Conservation (phyloP, 2,113 vertebrate genomes). For the Nannobrachium achirus region DNA sequence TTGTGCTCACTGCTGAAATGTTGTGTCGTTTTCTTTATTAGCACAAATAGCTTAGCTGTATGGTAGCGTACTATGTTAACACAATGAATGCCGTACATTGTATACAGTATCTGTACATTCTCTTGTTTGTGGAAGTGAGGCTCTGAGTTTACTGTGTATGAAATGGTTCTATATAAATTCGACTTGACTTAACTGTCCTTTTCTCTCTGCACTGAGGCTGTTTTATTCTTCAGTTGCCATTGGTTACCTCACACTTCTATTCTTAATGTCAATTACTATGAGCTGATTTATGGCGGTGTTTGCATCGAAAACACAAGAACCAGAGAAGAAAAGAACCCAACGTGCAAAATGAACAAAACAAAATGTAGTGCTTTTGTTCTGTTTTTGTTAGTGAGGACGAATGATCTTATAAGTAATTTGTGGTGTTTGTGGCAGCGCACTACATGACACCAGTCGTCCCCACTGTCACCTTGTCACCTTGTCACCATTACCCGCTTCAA, state of each 20-base stretch:
- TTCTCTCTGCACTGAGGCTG: constrained; percentile 38
- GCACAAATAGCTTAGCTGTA: too few relatives aligned
- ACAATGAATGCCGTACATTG: too few relatives aligned
- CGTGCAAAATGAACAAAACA: constrained; percentile 19
- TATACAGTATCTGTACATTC: too few relatives aligned
- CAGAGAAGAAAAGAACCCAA: constrained; percentile 10
- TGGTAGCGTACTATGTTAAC: too few relatives aligned
- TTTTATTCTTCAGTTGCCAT: constrained; percentile 75
- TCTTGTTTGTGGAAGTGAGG: too few relatives aligned
- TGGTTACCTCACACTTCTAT: constrained; percentile 74
- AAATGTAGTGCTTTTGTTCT: neutral
- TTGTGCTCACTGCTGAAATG: too few relatives aligned
- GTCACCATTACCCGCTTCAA: constrained; percentile 15
- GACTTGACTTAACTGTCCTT: constrained; percentile 14
- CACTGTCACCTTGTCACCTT: constrained; percentile 46
- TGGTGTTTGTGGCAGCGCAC: constrained; percentile 35
- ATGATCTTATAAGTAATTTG: constrained; percentile 45
- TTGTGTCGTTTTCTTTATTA: too few relatives aligned
- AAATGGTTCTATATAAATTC: too few relatives aligned
- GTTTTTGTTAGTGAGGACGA: neutral
- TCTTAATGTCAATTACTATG: constrained; percentile 72
- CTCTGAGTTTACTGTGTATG: too few relatives aligned
- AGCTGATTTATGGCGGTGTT: constrained; percentile 64
- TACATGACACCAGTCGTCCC: neutral
- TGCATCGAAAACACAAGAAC: constrained; percentile 35